Percentiles rank a stretch among this genome's conserved stretches.
Evolutionary conservation across 2,797 vertebrate genomes (phyloP).

Genomic region (Oryzias sinensis): DNA sequence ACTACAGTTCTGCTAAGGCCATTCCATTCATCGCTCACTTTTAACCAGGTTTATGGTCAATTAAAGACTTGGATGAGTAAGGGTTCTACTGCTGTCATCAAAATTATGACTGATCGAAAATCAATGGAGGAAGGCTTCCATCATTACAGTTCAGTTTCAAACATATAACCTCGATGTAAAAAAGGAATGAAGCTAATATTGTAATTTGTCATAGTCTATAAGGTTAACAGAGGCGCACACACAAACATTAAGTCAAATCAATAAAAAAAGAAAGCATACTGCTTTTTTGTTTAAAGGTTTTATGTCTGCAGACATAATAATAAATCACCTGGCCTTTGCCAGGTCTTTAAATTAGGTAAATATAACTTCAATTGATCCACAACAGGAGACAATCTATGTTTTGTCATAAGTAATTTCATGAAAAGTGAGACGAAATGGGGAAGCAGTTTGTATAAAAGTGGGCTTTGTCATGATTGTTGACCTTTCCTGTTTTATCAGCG

Average conservation of each 20-base stretch:
- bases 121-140: background rate
- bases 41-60: too few relatives aligned
- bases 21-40: background rate
- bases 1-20: background rate
- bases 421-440: background rate
- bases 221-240: background rate
- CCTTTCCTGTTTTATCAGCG: background rate
- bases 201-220: constrained; percentile 3
- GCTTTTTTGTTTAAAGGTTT: too few relatives aligned
- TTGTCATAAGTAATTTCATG: background rate
- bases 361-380: background rate
- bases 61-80: background rate
- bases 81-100: background rate
- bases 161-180: background rate
- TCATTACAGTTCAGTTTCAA: background rate
- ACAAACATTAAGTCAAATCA: background rate
- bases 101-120: background rate
- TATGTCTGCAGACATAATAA: too few relatives aligned
- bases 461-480: background rate
- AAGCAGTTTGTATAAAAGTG: background rate
- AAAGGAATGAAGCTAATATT: background rate
- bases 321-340: background rate
- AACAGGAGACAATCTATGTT: background rate
- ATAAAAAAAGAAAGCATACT: background rate
- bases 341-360: background rate